Percentiles rank a stretch among this genome's conserved stretches.
Evolutionary conservation across 1,140 invertebrate genomes (phyloP).

Genomic region (Drosophila subpulchrella): DNA sequence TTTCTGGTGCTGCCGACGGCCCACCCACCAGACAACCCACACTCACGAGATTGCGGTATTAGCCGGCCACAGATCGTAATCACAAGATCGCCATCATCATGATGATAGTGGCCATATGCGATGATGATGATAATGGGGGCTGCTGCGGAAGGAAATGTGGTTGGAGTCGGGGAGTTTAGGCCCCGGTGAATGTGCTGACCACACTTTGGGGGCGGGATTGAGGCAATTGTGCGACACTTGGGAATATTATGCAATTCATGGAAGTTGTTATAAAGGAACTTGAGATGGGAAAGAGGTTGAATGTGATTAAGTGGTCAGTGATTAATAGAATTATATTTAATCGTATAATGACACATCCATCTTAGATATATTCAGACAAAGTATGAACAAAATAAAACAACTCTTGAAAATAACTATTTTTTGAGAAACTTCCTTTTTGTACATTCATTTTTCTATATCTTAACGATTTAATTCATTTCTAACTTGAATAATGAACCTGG

Average conservation of each 20-base stretch:
- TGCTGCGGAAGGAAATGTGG: constrained; percentile 27
- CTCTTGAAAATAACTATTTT: too few relatives aligned
- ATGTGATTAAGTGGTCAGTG: constrained; percentile 1
- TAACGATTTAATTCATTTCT: too few relatives aligned
- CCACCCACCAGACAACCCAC: constrained; percentile 47
- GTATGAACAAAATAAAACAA: too few relatives aligned
- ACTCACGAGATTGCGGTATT: constrained; percentile 51
- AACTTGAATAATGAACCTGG: too few relatives aligned
- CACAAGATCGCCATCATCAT: constrained; percentile 38
- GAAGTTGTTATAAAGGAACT: neutral
- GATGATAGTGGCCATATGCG: constrained; percentile 11
- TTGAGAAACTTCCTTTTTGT: too few relatives aligned
- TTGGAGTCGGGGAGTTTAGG: constrained; percentile 2
- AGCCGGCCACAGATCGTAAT: constrained; percentile 31
- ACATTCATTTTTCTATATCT: too few relatives aligned
- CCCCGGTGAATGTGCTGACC: constrained; percentile 20
- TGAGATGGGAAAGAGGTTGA: neutral
- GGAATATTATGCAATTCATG: constrained; percentile 18
- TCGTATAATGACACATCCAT: neutral
- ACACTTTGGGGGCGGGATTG: constrained; percentile 20
- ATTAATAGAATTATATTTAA: neutral
- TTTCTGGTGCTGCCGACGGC: constrained; percentile 3
- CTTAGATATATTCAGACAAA: too few relatives aligned
- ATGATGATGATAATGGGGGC: constrained; percentile 11
- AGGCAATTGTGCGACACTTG: constrained; percentile 35